A percentile compares a stretch with the other conserved stretches of the same genome.
These are phyloP conservation scores for Orientallactaga sibirica DNA, from an alignment of 2,797 vertebrate genomes.

Conservation along the genomic window DNA sequence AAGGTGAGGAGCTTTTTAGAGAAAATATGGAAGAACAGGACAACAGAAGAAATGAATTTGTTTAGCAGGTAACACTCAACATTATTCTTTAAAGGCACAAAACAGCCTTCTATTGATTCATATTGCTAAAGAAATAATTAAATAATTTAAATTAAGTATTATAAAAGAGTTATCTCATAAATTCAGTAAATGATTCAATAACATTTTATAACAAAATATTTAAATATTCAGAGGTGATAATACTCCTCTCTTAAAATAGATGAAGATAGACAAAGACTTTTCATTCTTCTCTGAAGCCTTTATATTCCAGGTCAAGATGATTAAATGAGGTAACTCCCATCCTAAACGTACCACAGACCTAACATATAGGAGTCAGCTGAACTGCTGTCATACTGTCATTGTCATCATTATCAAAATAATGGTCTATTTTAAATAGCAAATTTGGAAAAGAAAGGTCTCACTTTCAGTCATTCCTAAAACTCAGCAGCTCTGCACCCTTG, in stretches of 20 bases:
- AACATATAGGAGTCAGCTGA: background rate
- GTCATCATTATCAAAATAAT: background rate
- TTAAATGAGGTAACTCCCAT: background rate
- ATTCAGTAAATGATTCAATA: slow-evolving; percentile 35
- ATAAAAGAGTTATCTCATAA: slow-evolving; percentile 24
- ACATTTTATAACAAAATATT: slow-evolving; percentile 52
- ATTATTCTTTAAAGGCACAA: slow-evolving; percentile 21
- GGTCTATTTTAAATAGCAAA: background rate
- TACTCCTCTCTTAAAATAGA: background rate
- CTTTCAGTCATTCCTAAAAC: slow-evolving; percentile 25
- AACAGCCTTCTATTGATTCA: slow-evolving; percentile 25
- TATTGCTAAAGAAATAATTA: slow-evolving; percentile 28
- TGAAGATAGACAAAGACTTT: background rate
- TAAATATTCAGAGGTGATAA: slow-evolving; percentile 29
- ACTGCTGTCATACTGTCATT: background rate
- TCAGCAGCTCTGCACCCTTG: background rate
- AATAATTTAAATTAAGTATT: slow-evolving; percentile 63
- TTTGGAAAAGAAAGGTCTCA: background rate
- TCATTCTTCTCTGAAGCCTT: slow-evolving; percentile 22
- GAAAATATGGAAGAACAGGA: background rate
- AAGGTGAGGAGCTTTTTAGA: background rate
- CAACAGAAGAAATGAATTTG: slow-evolving; percentile 25
- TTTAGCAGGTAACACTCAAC: slow-evolving; percentile 46
- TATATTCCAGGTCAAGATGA: background rate
- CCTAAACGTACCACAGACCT: background rate